Evolutionary conservation across 1,140 invertebrate species (phyloP).

Genomic region (Elymnias hypermnestra): DNA sequence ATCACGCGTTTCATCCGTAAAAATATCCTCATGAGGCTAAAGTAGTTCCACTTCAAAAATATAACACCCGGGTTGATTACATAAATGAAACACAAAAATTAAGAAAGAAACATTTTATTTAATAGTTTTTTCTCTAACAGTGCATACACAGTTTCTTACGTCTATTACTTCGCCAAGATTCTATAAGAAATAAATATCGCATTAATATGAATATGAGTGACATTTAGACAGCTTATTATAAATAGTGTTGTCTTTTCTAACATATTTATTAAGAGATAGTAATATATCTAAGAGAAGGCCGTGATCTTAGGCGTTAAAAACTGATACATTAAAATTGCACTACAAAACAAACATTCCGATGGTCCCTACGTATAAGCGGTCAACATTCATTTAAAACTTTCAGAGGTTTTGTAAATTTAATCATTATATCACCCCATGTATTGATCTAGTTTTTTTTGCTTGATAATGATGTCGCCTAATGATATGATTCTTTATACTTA

Average conservation of each 20-base stretch:
- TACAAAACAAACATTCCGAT: too few relatives aligned
- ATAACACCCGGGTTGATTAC: background rate
- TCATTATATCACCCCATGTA: too few relatives aligned
- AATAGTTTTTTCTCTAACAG: conserved; percentile 65
- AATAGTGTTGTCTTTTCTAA: conserved; percentile 19
- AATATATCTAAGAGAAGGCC: conserved; percentile 43
- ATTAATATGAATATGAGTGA: conserved; percentile 63
- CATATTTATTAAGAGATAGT: conserved; percentile 9
- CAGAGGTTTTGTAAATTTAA: too few relatives aligned
- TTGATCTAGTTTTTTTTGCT: too few relatives aligned
- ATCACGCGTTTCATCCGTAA: too few relatives aligned
- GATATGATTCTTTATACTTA: too few relatives aligned
- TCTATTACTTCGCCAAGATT: conserved; percentile 50
- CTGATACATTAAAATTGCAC: conserved; percentile 2
- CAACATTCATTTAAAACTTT: too few relatives aligned
- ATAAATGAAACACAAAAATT: conserved; percentile 35
- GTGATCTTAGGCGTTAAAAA: conserved; percentile 38
- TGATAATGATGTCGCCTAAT: too few relatives aligned
- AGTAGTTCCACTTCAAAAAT: background rate
- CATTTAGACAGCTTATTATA: conserved; percentile 48
- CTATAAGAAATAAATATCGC: conserved; percentile 41
- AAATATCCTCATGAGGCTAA: too few relatives aligned
- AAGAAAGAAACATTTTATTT: conserved; percentile 68
- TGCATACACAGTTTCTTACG: conserved; percentile 66
- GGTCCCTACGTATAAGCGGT: too few relatives aligned